Evolutionary conservation across 2,113 vertebrate genomes (phyloP).

Genomic region (Platanista minor): DNA sequence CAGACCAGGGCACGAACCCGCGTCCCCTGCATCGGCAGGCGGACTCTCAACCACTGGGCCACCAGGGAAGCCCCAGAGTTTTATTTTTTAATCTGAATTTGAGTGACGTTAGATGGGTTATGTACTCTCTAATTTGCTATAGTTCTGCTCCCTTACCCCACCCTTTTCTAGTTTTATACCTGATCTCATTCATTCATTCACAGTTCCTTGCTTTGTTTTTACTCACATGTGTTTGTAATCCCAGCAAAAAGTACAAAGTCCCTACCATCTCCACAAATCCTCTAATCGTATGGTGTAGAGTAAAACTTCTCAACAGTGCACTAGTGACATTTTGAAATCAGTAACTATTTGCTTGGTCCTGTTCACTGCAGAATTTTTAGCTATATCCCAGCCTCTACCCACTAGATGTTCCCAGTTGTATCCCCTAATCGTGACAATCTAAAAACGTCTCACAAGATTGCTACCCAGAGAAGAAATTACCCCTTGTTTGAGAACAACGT

Average conservation of each 20-base stretch:
- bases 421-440: not conserved
- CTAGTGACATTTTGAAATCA: not conserved
- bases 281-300: not conserved
- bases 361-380: not conserved
- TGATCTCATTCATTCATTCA: not conserved
- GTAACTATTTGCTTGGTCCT: not conserved
- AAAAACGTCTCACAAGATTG: not conserved
- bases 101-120: not conserved
- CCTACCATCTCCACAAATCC: not conserved
- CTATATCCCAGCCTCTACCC: not conserved
- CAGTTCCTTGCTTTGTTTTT: conserved; percentile 15
- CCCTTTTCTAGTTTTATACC: not conserved
- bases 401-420: not conserved
- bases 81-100: conserved; percentile 33
- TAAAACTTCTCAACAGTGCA: not conserved
- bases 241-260: not conserved
- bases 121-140: not conserved
- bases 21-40: no score
- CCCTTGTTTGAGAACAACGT: not conserved
- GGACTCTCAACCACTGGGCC: no score
- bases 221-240: not conserved
- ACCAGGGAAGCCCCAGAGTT: no score
- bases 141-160: not conserved
- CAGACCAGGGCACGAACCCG: no score
- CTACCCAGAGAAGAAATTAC: not conserved